Conservation (phyloP, 1,140 invertebrate genomes). For the Cydia strobilella region DNA sequence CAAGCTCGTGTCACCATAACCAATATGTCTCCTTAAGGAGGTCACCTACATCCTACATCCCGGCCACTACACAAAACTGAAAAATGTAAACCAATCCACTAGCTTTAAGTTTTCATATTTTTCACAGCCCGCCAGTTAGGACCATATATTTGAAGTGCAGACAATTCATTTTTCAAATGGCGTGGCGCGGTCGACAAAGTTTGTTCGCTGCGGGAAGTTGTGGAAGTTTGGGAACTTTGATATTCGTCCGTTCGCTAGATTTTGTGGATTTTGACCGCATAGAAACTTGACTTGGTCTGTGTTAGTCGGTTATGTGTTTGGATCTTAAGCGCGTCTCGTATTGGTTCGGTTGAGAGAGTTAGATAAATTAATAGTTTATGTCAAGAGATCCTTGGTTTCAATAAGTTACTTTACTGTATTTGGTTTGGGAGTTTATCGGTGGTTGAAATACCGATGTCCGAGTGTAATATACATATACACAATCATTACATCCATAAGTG, state of each 20-base stretch:
- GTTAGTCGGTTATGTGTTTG: slow-evolving; percentile 6
- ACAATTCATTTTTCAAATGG: slow-evolving; percentile 77
- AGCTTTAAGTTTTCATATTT: slow-evolving; percentile 35
- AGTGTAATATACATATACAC: neutral
- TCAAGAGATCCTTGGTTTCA: neutral
- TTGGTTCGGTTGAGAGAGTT: slow-evolving; percentile 9
- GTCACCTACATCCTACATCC: neutral
- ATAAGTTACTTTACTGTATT: neutral
- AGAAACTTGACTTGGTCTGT: slow-evolving; percentile 1
- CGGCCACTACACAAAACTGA: neutral
- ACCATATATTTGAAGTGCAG: slow-evolving; percentile 72
- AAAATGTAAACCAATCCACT: slow-evolving; percentile 27
- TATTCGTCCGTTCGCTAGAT: slow-evolving; percentile 64
- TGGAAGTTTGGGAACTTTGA: slow-evolving; percentile 61
- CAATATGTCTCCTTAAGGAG: neutral
- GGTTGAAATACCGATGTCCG: neutral
- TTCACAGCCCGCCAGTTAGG: slow-evolving; percentile 50
- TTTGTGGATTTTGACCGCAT: slow-evolving; percentile 46
- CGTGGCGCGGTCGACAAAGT: slow-evolving; percentile 53
- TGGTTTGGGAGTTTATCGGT: neutral
- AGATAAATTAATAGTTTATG: slow-evolving; percentile 10
- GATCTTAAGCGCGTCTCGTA: slow-evolving; percentile 9
- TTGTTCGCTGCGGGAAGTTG: slow-evolving; percentile 47
- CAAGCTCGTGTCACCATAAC: neutral
- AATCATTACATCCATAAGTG: neutral